These are phyloP conservation scores for Varanus salvator DNA, from an alignment of 2,113 vertebrate genomes.

Conservation along the genomic window DNA sequence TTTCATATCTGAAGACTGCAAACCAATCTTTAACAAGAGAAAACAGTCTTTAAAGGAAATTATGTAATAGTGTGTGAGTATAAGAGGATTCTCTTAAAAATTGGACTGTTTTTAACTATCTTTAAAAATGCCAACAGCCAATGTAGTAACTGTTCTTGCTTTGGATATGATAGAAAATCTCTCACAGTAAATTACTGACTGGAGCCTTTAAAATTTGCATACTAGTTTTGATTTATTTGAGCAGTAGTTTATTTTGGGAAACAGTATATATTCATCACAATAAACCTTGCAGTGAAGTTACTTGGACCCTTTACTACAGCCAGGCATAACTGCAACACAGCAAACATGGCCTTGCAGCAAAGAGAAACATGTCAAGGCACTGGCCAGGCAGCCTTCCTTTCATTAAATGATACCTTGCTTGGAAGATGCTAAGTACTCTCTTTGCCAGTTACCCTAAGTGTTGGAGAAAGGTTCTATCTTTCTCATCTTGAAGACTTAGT, in stretches of 20 bases:
- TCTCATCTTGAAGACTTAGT: not conserved
- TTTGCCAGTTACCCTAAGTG: not conserved
- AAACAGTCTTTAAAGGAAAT: not conserved
- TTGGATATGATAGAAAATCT: not conserved
- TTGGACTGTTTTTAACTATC: not conserved
- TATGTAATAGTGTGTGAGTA: not conserved
- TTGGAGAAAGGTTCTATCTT: not conserved
- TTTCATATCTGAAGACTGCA: not conserved
- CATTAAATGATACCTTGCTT: not conserved
- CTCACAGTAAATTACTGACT: not conserved
- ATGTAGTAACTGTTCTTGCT: not conserved
- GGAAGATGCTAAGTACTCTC: not conserved
- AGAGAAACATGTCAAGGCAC: not conserved
- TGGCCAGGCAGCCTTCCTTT: not conserved
- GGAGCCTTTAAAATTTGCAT: not conserved
- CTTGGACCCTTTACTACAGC: not conserved
- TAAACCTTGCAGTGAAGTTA: not conserved
- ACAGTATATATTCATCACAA: not conserved
- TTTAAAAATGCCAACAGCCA: not conserved
- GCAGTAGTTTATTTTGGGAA: not conserved
- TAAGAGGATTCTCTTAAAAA: not conserved
- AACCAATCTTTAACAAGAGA: not conserved
- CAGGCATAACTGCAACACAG: not conserved
- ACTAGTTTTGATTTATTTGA: not conserved
- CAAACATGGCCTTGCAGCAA: not conserved